Percentiles rank a stretch among this genome's conserved stretches.
Evolutionary conservation across 2,113 vertebrate species (phyloP).

Genomic region (Ptychochromis oligacanthus): DNA sequence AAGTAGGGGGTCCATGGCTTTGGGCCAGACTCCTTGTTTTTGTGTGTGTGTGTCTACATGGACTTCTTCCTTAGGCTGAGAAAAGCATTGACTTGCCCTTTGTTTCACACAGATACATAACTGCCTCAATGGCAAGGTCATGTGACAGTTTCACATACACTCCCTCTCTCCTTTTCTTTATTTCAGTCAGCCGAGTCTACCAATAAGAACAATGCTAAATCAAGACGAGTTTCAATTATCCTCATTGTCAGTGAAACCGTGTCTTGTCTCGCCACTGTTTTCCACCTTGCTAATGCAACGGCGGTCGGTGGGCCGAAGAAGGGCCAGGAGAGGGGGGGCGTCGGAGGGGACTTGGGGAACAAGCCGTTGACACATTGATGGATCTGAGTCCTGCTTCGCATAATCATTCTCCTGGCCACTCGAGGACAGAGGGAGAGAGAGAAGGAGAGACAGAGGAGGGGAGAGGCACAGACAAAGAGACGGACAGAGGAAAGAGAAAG

Average conservation of each 20-base stretch:
- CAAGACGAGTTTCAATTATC: constrained; percentile 62
- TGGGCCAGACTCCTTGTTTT: constrained; percentile 22
- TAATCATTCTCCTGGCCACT: constrained; percentile 76
- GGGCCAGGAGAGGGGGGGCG: background rate
- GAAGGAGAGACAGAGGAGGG: constrained; percentile 25
- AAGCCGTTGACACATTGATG: constrained; percentile 75
- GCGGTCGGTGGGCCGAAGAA: constrained; percentile 7
- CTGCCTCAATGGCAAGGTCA: constrained; percentile 66
- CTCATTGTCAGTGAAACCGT: constrained; percentile 40
- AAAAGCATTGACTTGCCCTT: constrained; percentile 63
- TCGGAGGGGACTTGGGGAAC: constrained; percentile 59
- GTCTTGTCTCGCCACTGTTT: constrained; percentile 7
- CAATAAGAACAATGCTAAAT: constrained; percentile 56
- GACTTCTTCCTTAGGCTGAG: constrained; percentile 42
- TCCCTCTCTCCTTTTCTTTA: background rate
- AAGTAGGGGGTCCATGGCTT: constrained; percentile 20
- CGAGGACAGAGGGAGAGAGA: constrained; percentile 44
- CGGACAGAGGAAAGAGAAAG: constrained; percentile 17
- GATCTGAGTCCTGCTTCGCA: constrained; percentile 70
- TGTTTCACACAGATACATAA: constrained; percentile 60
- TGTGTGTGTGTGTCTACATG: constrained; percentile 29
- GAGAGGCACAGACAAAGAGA: constrained; percentile 14
- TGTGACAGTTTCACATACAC: constrained; percentile 33
- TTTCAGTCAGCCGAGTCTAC: background rate
- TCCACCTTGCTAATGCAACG: constrained; percentile 42